Base-by-base conservation (phyloP, 2,113 vertebrate genomes). In the Petroica traversi region DNA sequence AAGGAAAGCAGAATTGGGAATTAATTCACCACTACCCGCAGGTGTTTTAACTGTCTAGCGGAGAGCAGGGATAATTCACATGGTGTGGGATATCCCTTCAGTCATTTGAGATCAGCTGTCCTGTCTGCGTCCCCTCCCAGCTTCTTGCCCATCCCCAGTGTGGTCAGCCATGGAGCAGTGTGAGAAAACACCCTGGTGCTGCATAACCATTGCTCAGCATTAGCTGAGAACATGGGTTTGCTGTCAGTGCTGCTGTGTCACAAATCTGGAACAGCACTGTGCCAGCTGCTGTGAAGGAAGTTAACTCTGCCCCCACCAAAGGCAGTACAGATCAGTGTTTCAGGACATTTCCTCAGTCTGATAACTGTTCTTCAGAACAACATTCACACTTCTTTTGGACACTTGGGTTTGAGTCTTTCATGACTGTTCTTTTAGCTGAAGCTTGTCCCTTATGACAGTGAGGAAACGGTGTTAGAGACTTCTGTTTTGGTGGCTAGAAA, bases 101-200 rank as follows among this genome's bases (percentile, higher is more conserved):
- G 10, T 54, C 3, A 12, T 3, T 1, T 87, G 31, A 51, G 11
- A 36, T 43, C 8, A 6, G 29, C 43, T 72, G 5, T 33, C 31
- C 22, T 8, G 2, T 6, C 19, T 43, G 3, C 0, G 0, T 51
- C 19, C n/a, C 8, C 20, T 80, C 5, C 20, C 34, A 54, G 5
- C 9, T 64, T 34, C 20, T 69, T 61, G 4, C 17, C 40, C 12
- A 38, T 10, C 8, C 11, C 12, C 8, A n/a, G 19, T 40, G 51
- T 31, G 3, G 26, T 71, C 3, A 2, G 26, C 43, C 11, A 2
- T 25, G 16, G 12, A 8, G 17, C 31, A 16, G 4, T 1, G 3
- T 61, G 36, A 69, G 49, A 34, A 64, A 19, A 13, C 14, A n/a
- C 40, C 14, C 38, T 36, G 26, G 5, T 12, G 8, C 76, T 58